phyloP scores from a whole-genome alignment of 2,797 vertebrate species.

The Sphenopsis melanotis region DNA sequence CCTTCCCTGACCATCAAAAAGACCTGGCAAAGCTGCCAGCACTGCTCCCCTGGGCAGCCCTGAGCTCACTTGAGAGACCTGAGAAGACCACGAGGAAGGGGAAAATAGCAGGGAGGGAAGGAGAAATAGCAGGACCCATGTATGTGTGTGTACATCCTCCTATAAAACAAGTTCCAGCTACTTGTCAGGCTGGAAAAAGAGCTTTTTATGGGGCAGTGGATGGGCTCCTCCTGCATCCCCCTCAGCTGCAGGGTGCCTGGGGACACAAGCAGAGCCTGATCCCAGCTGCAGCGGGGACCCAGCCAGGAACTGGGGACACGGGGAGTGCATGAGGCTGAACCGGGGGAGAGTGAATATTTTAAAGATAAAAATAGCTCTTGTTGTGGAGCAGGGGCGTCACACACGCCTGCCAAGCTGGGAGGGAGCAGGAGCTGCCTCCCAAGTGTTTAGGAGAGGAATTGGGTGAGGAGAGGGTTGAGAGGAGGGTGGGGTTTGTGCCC shows the following conservation, averaged over 20 bases:
- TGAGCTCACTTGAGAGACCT: background rate
- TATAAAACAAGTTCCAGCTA: background rate
- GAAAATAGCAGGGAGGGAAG: background rate
- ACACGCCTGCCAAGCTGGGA: background rate
- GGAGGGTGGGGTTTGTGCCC: background rate
- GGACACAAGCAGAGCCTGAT: background rate
- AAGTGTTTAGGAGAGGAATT: background rate
- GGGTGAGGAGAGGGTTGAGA: background rate
- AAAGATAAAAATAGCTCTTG: conserved; percentile 29
- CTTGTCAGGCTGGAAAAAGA: background rate
- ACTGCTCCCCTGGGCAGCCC: background rate
- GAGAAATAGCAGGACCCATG: background rate
- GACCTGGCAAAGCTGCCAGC: background rate
- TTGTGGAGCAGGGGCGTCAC: background rate
- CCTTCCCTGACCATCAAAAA: background rate
- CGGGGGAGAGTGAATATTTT: rapidly evolving
- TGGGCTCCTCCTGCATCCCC: background rate
- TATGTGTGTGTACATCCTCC: too few relatives aligned
- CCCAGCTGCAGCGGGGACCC: background rate
- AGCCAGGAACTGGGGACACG: rapidly evolving
- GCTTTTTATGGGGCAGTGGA: background rate
- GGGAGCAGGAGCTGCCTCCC: background rate
- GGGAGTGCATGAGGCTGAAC: background rate
- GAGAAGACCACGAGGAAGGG: background rate
- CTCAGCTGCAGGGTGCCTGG: background rate